A percentile compares a stretch with the other conserved stretches of the same genome.
phyloP scores from a whole-genome alignment of 2,113 vertebrate species.

The Sapajus apella region DNA sequence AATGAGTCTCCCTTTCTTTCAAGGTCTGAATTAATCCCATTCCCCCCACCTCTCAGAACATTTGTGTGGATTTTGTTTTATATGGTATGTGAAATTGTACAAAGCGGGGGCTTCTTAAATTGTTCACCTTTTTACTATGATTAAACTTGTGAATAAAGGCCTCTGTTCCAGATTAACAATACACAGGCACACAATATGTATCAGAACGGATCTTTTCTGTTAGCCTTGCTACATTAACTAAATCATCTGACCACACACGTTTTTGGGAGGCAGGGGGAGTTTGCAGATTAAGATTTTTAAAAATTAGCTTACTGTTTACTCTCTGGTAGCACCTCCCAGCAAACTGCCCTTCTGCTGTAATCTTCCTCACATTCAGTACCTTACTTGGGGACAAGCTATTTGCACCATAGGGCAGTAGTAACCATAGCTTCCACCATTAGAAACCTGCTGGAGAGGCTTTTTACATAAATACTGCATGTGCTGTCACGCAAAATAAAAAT shows the following conservation, averaged over 20 bases:
- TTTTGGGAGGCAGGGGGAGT: neutral
- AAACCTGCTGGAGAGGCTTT: constrained; percentile 70
- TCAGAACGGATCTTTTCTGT: constrained; percentile 31
- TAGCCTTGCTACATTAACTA: constrained; percentile 45
- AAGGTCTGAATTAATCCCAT: constrained; percentile 48
- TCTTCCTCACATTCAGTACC: constrained; percentile 49
- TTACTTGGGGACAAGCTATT: constrained; percentile 60
- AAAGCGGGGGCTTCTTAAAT: constrained; percentile 19
- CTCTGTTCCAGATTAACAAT: constrained; percentile 29
- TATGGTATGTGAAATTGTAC: constrained; percentile 29
- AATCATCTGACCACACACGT: constrained; percentile 32
- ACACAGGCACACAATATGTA: neutral
- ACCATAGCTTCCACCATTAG: constrained; percentile 73
- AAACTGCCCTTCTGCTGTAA: constrained; percentile 54
- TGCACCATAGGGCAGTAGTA: constrained; percentile 71
- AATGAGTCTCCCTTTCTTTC: constrained; percentile 59
- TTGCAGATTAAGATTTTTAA: constrained; percentile 30
- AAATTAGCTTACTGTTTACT: constrained; percentile 45
- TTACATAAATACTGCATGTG: constrained; percentile 77
- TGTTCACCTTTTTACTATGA: constrained; percentile 58
- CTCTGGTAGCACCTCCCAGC: neutral
- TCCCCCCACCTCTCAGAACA: constrained; percentile 20
- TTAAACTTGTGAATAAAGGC: constrained; percentile 64
- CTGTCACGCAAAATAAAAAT: constrained; percentile 75
- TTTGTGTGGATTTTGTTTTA: constrained; percentile 54